These are phyloP conservation scores for Hesperia comma DNA, from an alignment of 2,888 invertebrate genomes.

Conservation along the genomic window DNA sequence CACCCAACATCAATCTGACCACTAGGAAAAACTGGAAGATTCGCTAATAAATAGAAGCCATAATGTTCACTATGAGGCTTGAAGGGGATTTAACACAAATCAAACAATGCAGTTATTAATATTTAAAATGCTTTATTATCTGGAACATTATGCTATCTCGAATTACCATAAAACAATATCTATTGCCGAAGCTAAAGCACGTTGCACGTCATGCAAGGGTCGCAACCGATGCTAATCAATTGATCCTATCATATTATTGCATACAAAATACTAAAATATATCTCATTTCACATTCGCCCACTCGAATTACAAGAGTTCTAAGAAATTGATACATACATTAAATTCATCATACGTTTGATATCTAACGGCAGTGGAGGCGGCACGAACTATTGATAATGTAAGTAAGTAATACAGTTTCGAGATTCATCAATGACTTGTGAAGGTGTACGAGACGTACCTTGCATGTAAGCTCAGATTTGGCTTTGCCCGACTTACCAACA, in stretches of 20 bases:
- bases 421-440: conserved; percentile 37
- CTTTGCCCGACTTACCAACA: conserved; percentile 39
- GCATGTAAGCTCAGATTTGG: conserved; percentile 34
- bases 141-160: conserved; percentile 66
- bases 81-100: conserved; percentile 8
- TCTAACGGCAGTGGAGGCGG: conserved; percentile 45
- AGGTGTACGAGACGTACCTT: conserved; percentile 34
- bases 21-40: too few species aligned
- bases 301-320: conserved; percentile 40
- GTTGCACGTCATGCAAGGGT: conserved; percentile 50
- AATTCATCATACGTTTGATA: conserved; percentile 20
- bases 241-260: conserved; percentile 45
- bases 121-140: conserved; percentile 66
- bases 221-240: conserved; percentile 41
- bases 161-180: conserved; percentile 62
- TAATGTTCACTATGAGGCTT: too few species aligned
- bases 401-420: conserved; percentile 36
- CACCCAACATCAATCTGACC: too few species aligned
- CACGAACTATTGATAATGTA: conserved; percentile 12
- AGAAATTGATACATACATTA: conserved; percentile 26
- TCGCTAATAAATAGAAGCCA: too few species aligned
- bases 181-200: conserved; percentile 66
- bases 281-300: conserved; percentile 34
- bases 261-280: conserved; percentile 51
- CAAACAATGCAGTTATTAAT: conserved; percentile 45